Evolutionary conservation across 1,140 invertebrate genomes (phyloP).

Genomic region (Palaemon carinicauda): DNA sequence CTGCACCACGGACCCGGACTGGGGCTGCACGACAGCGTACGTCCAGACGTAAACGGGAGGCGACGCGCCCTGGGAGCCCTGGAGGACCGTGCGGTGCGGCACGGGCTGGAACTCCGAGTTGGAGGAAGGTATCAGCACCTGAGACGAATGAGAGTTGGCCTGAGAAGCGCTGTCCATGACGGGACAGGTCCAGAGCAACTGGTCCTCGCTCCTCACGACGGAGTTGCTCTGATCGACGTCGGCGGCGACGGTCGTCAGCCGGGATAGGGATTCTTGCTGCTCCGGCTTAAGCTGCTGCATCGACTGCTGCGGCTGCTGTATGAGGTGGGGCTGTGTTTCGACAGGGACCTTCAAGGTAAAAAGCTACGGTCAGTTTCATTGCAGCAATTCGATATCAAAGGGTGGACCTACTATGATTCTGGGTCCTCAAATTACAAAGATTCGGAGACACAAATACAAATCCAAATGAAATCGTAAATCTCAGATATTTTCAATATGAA

Average conservation of each 20-base stretch:
- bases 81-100: not conserved
- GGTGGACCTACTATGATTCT: too few species aligned
- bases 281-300: not conserved
- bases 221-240: not conserved
- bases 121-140: not conserved
- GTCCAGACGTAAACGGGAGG: not conserved
- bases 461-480: too few species aligned
- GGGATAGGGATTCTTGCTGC: not conserved
- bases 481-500: too few species aligned
- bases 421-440: too few species aligned
- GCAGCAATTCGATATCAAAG: not conserved
- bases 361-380: not conserved
- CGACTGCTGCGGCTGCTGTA: not conserved
- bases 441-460: too few species aligned
- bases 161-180: not conserved
- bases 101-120: not conserved
- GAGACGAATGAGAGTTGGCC: not conserved
- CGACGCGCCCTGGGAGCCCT: not conserved
- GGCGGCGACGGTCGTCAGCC: not conserved
- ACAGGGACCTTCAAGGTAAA: not conserved
- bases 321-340: not conserved
- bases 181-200: not conserved
- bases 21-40: not conserved
- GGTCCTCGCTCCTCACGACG: not conserved
- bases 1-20: not conserved